These are phyloP conservation scores for Penaeus vannamei DNA, from an alignment of 1,140 invertebrate genomes.

Conservation along the genomic window DNA sequence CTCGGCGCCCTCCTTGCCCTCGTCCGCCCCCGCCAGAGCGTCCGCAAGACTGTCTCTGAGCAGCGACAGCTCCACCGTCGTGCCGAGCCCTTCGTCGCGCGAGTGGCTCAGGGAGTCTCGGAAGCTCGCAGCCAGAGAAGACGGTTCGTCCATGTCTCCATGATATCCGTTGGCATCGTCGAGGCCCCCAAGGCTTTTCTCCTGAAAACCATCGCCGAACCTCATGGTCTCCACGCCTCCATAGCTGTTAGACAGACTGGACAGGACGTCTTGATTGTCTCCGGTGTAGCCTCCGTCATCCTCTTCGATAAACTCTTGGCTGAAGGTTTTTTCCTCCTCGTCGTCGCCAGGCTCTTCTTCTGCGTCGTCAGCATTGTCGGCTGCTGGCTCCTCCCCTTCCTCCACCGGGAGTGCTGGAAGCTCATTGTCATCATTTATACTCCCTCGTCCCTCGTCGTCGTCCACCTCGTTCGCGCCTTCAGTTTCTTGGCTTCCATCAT, in stretches of 20 bases:
- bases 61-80: neutral
- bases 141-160: conserved; percentile 49
- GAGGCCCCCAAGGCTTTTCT: neutral
- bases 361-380: neutral
- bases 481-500: neutral
- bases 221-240: neutral
- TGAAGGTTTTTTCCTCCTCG: neutral
- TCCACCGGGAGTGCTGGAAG: no score
- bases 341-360: neutral
- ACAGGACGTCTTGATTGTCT: neutral
- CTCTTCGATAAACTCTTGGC: neutral
- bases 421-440: conserved; percentile 33
- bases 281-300: neutral
- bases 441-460: conserved; percentile 41
- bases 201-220: neutral
- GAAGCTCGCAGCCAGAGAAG: conserved; percentile 37
- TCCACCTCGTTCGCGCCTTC: neutral
- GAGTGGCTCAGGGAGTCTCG: neutral
- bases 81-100: neutral
- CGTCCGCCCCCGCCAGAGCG: no score
- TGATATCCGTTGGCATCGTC: conserved; percentile 25
- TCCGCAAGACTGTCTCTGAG: no score
- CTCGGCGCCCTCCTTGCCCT: neutral
- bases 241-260: neutral
- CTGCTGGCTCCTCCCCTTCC: neutral